These are phyloP conservation scores for Matsumurasca onukii DNA, from an alignment of 1,140 invertebrate genomes.

Conservation along the genomic window DNA sequence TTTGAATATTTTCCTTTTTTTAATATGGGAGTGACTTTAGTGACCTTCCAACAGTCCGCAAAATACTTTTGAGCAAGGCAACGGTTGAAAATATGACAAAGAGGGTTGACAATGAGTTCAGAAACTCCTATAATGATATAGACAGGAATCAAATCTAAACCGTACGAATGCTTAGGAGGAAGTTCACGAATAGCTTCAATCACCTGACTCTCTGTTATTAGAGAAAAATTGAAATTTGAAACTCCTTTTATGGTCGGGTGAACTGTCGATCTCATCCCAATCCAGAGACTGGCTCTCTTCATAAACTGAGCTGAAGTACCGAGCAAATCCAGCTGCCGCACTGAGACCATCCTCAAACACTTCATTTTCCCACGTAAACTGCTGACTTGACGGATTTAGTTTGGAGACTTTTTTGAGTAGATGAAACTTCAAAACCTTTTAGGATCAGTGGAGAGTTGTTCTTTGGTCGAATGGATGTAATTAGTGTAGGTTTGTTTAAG, in stretches of 20 bases:
- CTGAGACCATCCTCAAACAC: background rate
- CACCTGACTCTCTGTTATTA: no score
- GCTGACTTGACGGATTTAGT: no score
- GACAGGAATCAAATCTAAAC: background rate
- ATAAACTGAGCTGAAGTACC: no score
- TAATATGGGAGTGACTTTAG: background rate
- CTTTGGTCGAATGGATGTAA: background rate
- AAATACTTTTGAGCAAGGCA: no score
- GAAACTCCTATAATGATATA: conserved; percentile 7
- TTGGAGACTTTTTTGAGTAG: no score
- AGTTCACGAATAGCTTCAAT: background rate
- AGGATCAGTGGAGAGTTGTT: background rate
- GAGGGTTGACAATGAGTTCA: background rate
- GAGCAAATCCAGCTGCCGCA: no score
- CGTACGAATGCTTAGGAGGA: conserved; percentile 5
- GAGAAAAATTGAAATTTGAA: no score
- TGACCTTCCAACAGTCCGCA: background rate
- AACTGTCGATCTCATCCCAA: background rate
- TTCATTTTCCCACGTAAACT: conserved; percentile 1
- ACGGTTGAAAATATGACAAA: no score
- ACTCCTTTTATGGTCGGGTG: no score
- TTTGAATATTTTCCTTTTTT: background rate
- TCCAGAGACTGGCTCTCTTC: background rate
- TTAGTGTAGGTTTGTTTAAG: background rate
- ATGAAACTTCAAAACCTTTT: conserved; percentile 1